Base-by-base conservation (phyloP, 2,888 invertebrate genomes). In the Pomacea canaliculata region DNA sequence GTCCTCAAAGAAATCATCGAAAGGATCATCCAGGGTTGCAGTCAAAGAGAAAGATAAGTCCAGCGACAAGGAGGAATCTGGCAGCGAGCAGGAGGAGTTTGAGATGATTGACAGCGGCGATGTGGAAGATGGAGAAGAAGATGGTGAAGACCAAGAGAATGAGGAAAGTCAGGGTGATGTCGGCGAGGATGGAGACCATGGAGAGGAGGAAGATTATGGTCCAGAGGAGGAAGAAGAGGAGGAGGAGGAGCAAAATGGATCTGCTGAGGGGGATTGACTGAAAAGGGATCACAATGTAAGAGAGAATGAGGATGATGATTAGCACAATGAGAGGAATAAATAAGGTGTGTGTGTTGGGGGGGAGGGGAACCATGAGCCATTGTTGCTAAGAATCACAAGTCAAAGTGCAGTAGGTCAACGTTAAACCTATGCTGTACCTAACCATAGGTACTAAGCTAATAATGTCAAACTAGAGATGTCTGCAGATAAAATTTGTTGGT, bases 51-150 rank as follows among this genome's bases (percentile, higher is more conserved):
- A 71, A 46, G 73, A 78, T n/a, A 81, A 81, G 70, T 70, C 76
- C 7, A 81, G 78, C 37, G 81, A 81, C 60, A 78, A 69, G 49
- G 81, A 81, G n/a, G 81, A 81, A 18, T 77, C 81, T 12, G 77
- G 70, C 8, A 77, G 70, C 48, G 77, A 77, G 19, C 70, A 77
- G 49, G 79, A 81, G 72, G 81, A 78, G 70, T 81, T 79, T 78
- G 81, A 81, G 70, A 73, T 81, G 49, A 76, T 81, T 23, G 78
- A 79, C 51, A 72, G 71, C 66, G 76, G 74, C 37, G 82, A 83
- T 49, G 77, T 82, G 74, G 80, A 79, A 70, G 79, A 80, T 13
- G 77, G 71, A n/a, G 73, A 66, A 27, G 74, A 19, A 59, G 76
- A 69, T 27, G 76, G 66, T 16, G 78, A 70, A 60, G 18, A 74